Evolutionary conservation across 2,113 vertebrate species (phyloP), one percentile per base, ranked within the genome.

Genomic region (Xiphias gladius): DNA sequence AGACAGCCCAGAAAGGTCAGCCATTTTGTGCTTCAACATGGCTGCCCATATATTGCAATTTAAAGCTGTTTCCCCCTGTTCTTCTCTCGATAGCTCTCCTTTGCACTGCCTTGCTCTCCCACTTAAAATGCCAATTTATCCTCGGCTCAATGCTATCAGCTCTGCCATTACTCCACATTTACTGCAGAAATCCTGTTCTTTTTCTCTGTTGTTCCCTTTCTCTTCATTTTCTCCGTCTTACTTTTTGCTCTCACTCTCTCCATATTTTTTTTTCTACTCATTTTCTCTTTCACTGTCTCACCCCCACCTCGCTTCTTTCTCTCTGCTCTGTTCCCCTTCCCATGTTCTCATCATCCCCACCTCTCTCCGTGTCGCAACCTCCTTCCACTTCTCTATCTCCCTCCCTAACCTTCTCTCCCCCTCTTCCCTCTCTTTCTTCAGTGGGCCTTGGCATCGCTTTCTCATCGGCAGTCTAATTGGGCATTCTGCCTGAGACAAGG

Each of bases 401-500:
- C 69, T 68, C 52, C 74, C 77, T 41, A 2, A 37, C 48, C 61
- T 37, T 76, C 62, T 61, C 69, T 66, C 30, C 39, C 73, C 32
- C 57, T 66, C 62, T 81, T 69, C 65, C 59, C 71, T 73, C 75
- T 83, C 52, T 63, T 91, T 76, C 83, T 88, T 88, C 89, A 84
- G 73, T 74, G 35, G 90, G 90, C 86, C 91, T 80, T 91, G 92
- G 90, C 94, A 89, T 93, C 85, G 67, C 83, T 91, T 91, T 82
- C 90, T 96, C 96, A 96, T 97, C 96, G 96, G 96, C 96, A 97
- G 97, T 97, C 96, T 98, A 98, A 98, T 98, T 98, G 97, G 97
- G 96, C 96, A 97, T 98, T 98, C 97, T 97, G 97, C 96, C 91
- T 96, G 96, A 97, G 97, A 98, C 97, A 97, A 98, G 97, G 96